Conservation (phyloP, 2,797 vertebrate genomes). For the Pogoniulus pusillus region DNA sequence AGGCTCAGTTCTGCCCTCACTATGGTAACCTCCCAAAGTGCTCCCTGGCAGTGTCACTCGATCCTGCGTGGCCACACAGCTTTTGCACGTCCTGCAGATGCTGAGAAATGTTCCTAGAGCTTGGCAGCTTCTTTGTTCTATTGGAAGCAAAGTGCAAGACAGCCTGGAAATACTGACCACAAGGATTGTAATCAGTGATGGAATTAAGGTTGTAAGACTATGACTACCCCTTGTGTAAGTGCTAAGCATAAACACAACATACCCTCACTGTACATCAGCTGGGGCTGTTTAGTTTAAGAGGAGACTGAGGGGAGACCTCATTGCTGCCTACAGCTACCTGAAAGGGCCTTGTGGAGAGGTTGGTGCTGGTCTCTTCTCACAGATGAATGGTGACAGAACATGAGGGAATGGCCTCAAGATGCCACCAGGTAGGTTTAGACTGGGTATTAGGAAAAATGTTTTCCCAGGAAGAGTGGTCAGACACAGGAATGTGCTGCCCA, state of each 20-base stretch:
- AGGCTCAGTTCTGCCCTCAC: neutral
- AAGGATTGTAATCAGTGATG: accelerated
- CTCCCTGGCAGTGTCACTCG: accelerated
- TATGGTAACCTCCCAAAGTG: accelerated
- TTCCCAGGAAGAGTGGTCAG: no score
- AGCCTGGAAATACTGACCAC: neutral
- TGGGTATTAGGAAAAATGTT: no score
- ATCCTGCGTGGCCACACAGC: neutral
- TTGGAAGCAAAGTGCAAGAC: neutral
- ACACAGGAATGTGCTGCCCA: no score
- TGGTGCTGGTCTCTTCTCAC: no score
- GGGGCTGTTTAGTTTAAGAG: no score
- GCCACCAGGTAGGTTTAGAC: no score
- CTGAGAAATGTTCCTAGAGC: neutral
- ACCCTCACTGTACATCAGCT: no score
- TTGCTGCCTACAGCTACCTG: no score
- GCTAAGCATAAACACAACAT: neutral
- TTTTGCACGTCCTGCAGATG: accelerated
- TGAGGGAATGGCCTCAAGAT: no score
- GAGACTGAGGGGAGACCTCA: no score
- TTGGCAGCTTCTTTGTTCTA: neutral
- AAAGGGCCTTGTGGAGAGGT: no score
- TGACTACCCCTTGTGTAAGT: neutral
- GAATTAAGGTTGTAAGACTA: neutral
- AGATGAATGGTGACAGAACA: no score